Conservation (phyloP, 2,888 invertebrate genomes). For the Brenthis ino region DNA sequence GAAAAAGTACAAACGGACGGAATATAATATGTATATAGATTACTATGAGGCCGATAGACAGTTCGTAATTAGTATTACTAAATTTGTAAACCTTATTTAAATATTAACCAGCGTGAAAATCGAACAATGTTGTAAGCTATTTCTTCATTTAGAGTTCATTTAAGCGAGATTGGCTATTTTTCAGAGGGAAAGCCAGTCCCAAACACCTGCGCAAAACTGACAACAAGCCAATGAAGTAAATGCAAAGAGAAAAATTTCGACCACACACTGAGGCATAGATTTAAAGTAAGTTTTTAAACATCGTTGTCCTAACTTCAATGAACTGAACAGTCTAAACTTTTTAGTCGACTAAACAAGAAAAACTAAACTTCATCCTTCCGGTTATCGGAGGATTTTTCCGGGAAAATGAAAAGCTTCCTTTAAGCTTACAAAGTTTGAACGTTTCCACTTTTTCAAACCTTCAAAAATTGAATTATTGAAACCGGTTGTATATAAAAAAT, state of each 20-base stretch:
- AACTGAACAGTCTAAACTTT: slow-evolving; percentile 21
- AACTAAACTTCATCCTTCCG: slow-evolving; percentile 32
- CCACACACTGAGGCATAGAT: slow-evolving; percentile 16
- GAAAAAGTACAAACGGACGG: no score
- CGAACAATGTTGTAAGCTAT: slow-evolving; percentile 4
- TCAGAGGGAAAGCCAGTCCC: slow-evolving; percentile 3
- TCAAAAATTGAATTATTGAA: slow-evolving; percentile 18
- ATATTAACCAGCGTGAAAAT: not conserved
- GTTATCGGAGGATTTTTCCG: slow-evolving; percentile 25
- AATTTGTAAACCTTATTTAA: no score
- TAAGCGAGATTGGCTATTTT: slow-evolving; percentile 9
- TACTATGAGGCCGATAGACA: no score
- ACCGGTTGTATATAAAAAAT: slow-evolving; percentile 7
- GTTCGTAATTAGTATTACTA: no score
- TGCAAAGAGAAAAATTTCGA: slow-evolving; percentile 8
- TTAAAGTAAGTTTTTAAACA: slow-evolving; percentile 23
- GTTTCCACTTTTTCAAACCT: slow-evolving; percentile 18
- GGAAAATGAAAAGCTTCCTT: slow-evolving; percentile 28
- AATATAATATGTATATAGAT: no score
- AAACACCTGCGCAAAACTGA: slow-evolving; percentile 14
- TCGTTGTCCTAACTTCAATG: slow-evolving; percentile 27
- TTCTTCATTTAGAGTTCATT: slow-evolving; percentile 8
- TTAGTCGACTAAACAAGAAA: slow-evolving; percentile 32
- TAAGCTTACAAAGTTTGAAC: slow-evolving; percentile 24
- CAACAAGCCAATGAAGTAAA: slow-evolving; percentile 10